Conservation (phyloP, 2,113 vertebrate species). For the Cyprinodon brontotheroides region DNA sequence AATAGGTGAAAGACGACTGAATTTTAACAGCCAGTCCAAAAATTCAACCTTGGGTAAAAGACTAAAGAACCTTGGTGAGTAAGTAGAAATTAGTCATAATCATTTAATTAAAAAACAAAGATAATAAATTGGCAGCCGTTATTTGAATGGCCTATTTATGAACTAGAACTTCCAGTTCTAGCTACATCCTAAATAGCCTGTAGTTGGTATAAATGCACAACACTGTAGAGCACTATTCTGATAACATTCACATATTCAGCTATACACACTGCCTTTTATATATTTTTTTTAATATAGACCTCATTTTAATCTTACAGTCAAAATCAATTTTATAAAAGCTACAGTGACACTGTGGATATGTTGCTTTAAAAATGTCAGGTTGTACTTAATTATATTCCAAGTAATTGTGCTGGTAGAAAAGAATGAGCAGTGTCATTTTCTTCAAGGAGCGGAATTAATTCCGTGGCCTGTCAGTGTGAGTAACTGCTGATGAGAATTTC, state of each 20-base stretch:
- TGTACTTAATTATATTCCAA: constrained; percentile 23
- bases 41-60: too few relatives aligned
- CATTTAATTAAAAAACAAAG: too few relatives aligned
- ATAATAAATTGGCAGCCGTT: too few relatives aligned
- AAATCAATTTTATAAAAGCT: constrained; percentile 19
- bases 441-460: constrained; percentile 9
- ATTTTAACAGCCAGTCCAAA: too few relatives aligned
- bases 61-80: too few relatives aligned
- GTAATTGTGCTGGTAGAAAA: constrained; percentile 30
- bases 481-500: constrained; percentile 38
- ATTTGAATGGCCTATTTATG: too few relatives aligned
- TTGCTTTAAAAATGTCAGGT: constrained; percentile 1
- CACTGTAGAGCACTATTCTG: constrained; percentile 2
- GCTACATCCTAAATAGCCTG: too few relatives aligned
- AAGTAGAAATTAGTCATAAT: too few relatives aligned
- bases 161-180: too few relatives aligned
- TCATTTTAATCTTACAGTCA: constrained; percentile 17
- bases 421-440: constrained; percentile 22
- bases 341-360: constrained; percentile 2
- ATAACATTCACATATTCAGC: constrained; percentile 13
- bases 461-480: constrained; percentile 12
- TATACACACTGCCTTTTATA: constrained; percentile 19
- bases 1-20: too few relatives aligned
- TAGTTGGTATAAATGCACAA: too few relatives aligned
- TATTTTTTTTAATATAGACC: constrained; percentile 15